Percentiles rank a stretch among this genome's conserved stretches.
These are phyloP conservation scores for Halcyon malimbica DNA, from an alignment of 2,113 vertebrate genomes.

Conservation along the genomic window DNA sequence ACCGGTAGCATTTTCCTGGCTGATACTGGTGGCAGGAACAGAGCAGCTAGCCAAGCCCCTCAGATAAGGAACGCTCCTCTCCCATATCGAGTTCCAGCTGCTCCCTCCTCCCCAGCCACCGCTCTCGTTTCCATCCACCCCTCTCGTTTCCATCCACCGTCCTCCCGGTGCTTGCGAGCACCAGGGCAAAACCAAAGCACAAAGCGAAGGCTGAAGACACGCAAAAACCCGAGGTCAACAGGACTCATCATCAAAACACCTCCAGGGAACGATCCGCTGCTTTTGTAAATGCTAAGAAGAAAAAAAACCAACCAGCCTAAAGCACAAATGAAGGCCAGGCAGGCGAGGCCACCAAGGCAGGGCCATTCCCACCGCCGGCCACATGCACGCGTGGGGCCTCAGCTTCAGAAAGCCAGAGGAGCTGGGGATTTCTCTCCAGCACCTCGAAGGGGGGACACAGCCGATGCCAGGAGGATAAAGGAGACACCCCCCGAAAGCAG, in stretches of 20 bases:
- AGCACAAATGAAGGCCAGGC: neutral
- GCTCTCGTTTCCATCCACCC: neutral
- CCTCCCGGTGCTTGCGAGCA: neutral
- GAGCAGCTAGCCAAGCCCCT: neutral
- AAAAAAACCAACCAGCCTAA: neutral
- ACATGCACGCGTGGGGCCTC: neutral
- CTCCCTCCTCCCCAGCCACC: neutral
- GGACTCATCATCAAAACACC: neutral
- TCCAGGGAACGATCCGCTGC: neutral
- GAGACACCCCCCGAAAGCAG: neutral
- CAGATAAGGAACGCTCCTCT: neutral
- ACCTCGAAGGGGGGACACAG: neutral
- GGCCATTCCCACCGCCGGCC: rapidly evolving
- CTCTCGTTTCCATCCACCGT: neutral
- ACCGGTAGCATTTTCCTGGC: neutral
- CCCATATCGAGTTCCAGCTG: neutral
- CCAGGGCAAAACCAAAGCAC: neutral
- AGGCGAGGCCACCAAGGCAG: rapidly evolving
- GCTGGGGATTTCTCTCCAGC: neutral
- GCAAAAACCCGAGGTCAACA: neutral
- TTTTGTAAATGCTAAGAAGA: neutral
- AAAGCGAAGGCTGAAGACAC: neutral
- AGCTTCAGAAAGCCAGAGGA: neutral
- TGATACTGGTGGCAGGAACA: neutral
- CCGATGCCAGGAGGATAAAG: neutral